Conservation (phyloP, 2,888 invertebrate genomes). For the Cotesia congregata region DNA sequence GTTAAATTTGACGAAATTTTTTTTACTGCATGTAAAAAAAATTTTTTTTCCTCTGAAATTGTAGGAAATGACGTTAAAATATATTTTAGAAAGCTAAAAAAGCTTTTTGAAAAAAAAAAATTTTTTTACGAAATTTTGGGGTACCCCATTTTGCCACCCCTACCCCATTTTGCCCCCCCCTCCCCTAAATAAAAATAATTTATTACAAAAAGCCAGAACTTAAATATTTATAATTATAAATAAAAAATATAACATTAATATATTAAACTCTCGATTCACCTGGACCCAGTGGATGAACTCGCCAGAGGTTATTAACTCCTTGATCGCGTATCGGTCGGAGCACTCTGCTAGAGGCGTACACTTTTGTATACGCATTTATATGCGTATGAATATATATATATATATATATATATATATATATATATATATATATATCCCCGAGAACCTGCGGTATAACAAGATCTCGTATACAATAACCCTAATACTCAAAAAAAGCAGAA, state of each 20-base stretch:
- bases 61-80: too few species aligned
- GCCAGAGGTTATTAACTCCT: conserved; percentile 40
- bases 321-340: conserved; percentile 42
- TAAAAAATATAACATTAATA: not conserved
- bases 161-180: too few species aligned
- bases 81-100: too few species aligned
- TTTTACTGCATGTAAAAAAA: too few species aligned
- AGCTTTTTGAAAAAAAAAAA: too few species aligned
- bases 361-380: not conserved
- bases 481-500: not conserved
- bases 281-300: conserved; percentile 40
- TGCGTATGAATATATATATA: too few species aligned
- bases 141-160: too few species aligned
- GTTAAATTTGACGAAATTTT: too few species aligned
- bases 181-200: too few species aligned
- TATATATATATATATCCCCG: not conserved
- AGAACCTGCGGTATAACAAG: conserved; percentile 3
- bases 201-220: too few species aligned
- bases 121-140: too few species aligned
- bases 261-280: conserved; percentile 26
- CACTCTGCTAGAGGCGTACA: conserved; percentile 38
- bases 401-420: not conserved
- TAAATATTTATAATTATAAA: not conserved
- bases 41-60: too few species aligned
- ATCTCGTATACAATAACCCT: conserved; percentile 2